phyloP scores from a whole-genome alignment of 2,888 invertebrate genomes.

The Aphidius colemani region DNA sequence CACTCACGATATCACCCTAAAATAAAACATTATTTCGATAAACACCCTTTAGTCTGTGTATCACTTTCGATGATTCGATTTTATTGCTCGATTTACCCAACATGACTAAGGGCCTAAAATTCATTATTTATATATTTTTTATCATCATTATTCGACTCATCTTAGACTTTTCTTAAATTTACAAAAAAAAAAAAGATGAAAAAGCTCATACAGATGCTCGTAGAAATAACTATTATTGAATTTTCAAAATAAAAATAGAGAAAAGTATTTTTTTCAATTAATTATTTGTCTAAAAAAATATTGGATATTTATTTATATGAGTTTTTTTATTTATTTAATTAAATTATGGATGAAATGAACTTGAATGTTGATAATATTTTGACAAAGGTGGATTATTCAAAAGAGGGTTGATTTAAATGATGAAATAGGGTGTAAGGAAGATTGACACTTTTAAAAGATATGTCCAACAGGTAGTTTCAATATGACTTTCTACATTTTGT shows the following conservation, averaged over 20 bases:
- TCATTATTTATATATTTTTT: neutral
- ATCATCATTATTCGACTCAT: no score
- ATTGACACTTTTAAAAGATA: neutral
- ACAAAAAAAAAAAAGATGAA: no score
- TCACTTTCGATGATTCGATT: constrained; percentile 34
- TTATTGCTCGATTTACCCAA: constrained; percentile 23
- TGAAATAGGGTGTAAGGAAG: neutral
- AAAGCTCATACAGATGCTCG: no score
- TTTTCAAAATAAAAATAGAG: no score
- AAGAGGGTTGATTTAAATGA: neutral
- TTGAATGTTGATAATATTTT: neutral
- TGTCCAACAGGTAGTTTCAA: constrained; percentile 26
- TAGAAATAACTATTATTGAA: no score
- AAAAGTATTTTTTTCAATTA: no score
- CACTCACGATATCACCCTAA: constrained; percentile 26
- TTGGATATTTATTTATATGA: no score
- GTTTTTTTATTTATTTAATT: no score
- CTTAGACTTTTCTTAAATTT: no score
- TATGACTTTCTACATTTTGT: neutral
- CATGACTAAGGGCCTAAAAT: neutral
- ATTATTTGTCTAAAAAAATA: no score
- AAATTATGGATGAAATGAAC: no score
- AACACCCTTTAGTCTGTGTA: constrained; percentile 32
- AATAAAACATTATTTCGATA: constrained; percentile 33
- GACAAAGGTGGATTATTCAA: neutral